phyloP scores from a whole-genome alignment of 2,113 vertebrate species.

The Verasper variegatus region DNA sequence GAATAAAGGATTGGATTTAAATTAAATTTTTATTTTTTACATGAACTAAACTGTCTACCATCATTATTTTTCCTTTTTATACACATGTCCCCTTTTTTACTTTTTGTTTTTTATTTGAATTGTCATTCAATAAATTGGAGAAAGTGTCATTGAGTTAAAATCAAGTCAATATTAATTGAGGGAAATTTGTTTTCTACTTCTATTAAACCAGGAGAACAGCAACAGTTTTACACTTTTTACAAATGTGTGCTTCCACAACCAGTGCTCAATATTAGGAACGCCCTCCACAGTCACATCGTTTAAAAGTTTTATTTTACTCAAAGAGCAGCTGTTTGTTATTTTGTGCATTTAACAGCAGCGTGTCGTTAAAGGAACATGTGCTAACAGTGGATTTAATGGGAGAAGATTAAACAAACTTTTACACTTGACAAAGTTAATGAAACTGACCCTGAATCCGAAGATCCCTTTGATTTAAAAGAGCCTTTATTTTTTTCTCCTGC shows the following conservation, averaged over 20 bases:
- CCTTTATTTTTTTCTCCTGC: background rate
- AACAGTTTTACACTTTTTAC: background rate
- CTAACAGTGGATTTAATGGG: too few relatives aligned
- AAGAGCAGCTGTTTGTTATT: constrained; percentile 16
- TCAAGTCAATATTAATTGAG: background rate
- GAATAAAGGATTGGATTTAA: background rate
- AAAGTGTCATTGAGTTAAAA: constrained; percentile 33
- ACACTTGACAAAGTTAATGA: background rate
- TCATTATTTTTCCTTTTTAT: constrained; percentile 7
- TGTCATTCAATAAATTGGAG: constrained; percentile 28
- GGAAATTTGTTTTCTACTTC: background rate
- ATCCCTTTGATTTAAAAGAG: constrained; percentile 5
- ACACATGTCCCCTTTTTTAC: constrained; percentile 7
- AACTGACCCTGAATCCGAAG: constrained; percentile 12
- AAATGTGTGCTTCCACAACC: background rate
- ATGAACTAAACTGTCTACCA: constrained; percentile 1
- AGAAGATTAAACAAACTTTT: constrained; percentile 10
- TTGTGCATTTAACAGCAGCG: constrained; percentile 11
- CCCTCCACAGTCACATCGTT: background rate
- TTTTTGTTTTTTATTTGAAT: constrained; percentile 22
- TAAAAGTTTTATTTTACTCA: background rate
- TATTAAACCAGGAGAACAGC: background rate
- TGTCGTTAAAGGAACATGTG: background rate
- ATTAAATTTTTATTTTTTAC: background rate
- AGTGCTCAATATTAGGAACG: constrained; percentile 2